These are phyloP conservation scores for Corticium candelabrum DNA, from an alignment of 37 sponge, comb jelly and placozoan genomes.

Conservation along the genomic window DNA sequence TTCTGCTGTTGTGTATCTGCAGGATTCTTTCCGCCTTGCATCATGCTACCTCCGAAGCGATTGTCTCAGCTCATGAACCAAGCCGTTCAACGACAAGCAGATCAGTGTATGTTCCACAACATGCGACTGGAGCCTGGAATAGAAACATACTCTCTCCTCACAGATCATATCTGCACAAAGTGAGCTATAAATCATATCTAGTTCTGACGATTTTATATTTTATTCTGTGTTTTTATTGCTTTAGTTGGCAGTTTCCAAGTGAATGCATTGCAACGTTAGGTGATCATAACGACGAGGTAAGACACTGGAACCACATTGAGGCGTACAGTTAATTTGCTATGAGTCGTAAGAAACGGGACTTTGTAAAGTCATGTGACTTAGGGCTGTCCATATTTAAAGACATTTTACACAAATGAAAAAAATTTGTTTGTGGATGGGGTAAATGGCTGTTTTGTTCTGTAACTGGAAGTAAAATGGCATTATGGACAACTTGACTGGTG, in stretches of 20 bases:
- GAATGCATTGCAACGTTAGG: constrained; percentile 55
- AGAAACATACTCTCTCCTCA: constrained; percentile 56
- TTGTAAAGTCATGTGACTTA: too few relatives aligned
- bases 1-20: constrained; percentile 9
- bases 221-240: constrained; percentile 13
- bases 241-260: constrained; percentile 69
- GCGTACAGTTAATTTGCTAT: too few relatives aligned
- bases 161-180: constrained; percentile 83
- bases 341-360: too few relatives aligned
- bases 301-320: too few relatives aligned
- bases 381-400: too few relatives aligned
- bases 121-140: background rate
- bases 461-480: too few relatives aligned
- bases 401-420: too few relatives aligned
- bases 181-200: constrained; percentile 12
- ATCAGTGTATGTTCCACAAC: constrained; percentile 73
- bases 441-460: too few relatives aligned
- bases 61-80: constrained; percentile 65
- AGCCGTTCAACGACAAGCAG: constrained; percentile 67
- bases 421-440: too few relatives aligned
- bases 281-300: constrained; percentile 89
- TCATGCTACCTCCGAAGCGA: constrained; percentile 88
- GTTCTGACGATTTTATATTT: too few relatives aligned
- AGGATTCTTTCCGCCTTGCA: constrained; percentile 78
- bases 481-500: too few relatives aligned